Conservation (phyloP, 2,888 invertebrate species). For the Tiliacea citrago region DNA sequence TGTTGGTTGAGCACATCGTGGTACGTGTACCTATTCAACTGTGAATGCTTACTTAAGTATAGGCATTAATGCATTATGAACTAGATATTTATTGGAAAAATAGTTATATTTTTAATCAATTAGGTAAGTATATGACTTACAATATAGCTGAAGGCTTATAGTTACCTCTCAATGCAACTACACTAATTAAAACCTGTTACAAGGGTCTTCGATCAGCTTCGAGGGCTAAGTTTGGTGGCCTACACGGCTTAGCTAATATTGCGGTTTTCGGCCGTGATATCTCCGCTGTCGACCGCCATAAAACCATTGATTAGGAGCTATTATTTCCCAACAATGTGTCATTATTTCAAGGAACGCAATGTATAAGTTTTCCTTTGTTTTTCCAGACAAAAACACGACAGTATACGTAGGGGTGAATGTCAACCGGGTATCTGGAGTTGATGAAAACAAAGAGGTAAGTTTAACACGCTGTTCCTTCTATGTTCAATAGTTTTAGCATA, state of each 20-base stretch:
- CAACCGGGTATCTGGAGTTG: slow-evolving; percentile 91
- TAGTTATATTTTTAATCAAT: background rate
- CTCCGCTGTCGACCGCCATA: slow-evolving; percentile 71
- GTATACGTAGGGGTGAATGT: slow-evolving; percentile 91
- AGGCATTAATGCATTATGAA: background rate
- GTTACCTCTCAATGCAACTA: background rate
- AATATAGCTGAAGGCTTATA: no score
- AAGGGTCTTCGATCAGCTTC: slow-evolving; percentile 12
- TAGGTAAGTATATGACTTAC: no score
- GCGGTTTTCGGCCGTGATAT: slow-evolving; percentile 71
- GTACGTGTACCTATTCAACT: background rate
- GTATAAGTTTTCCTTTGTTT: slow-evolving; percentile 62
- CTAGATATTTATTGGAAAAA: background rate
- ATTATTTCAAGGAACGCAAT: slow-evolving; percentile 63
- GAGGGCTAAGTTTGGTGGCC: slow-evolving; percentile 22
- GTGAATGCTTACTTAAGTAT: background rate
- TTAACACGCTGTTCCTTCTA: background rate
- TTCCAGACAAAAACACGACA: slow-evolving; percentile 90
- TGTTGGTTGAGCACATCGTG: background rate
- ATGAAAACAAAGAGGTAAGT: slow-evolving; percentile 92
- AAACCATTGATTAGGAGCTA: slow-evolving; percentile 71
- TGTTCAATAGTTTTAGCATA: slow-evolving; percentile 19
- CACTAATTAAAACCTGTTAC: slow-evolving; percentile 19
- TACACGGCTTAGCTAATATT: slow-evolving; percentile 35
- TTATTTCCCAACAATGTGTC: slow-evolving; percentile 64